Percentiles rank a stretch among this genome's conserved stretches.
These are phyloP conservation scores for Corythornis vintsioides DNA, from an alignment of 2,113 vertebrate genomes.

Conservation along the genomic window DNA sequence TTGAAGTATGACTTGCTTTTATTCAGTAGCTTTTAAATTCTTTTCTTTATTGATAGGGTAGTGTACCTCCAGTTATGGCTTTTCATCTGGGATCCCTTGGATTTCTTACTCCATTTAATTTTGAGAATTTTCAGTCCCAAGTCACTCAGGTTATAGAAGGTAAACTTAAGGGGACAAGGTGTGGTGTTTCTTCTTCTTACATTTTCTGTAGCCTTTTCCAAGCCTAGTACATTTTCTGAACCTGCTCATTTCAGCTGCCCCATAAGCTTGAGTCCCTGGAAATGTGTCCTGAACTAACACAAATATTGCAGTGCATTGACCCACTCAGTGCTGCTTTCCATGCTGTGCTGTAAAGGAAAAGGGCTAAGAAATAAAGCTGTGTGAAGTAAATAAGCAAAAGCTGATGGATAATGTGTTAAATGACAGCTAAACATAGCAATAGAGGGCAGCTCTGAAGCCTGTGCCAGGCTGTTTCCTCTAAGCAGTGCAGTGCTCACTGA, in stretches of 20 bases:
- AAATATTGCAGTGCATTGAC: not conserved
- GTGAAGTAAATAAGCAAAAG: not conserved
- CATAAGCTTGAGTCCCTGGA: not conserved
- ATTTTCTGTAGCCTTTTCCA: not conserved
- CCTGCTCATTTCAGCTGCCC: not conserved
- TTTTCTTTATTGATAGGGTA: slow-evolving; percentile 74
- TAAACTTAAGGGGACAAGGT: slow-evolving; percentile 64
- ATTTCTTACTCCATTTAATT: slow-evolving; percentile 87
- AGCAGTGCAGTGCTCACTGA: not conserved
- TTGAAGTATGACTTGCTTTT: slow-evolving; percentile 42
- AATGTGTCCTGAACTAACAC: not conserved
- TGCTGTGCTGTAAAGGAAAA: not conserved
- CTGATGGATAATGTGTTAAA: not conserved
- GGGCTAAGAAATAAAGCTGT: not conserved
- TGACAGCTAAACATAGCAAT: not conserved
- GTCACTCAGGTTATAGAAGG: slow-evolving; percentile 87
- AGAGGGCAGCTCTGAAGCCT: not conserved
- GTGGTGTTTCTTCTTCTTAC: slow-evolving; percentile 17
- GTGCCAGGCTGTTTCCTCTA: not conserved
- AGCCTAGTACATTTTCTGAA: not conserved
- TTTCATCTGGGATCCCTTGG: slow-evolving; percentile 88
- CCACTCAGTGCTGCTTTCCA: not conserved
- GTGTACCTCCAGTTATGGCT: slow-evolving; percentile 87
- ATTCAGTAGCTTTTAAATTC: slow-evolving; percentile 43
- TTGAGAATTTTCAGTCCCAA: slow-evolving; percentile 84